These are phyloP conservation scores for Diplosoma virens DNA, from an alignment of 23 tunicate genomes.

Conservation along the genomic window DNA sequence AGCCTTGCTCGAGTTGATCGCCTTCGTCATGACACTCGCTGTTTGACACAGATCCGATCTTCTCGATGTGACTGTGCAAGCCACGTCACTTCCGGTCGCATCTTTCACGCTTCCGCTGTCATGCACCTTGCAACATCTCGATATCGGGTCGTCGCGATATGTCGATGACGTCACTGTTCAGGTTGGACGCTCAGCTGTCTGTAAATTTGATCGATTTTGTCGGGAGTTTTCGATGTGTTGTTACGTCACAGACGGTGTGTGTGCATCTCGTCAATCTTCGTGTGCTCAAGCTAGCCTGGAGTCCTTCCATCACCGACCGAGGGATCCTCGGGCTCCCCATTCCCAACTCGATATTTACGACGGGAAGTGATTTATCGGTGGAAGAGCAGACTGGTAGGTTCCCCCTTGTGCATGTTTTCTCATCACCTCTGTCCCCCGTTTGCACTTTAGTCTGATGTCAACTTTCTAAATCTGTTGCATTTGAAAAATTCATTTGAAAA, in stretches of 20 bases:
- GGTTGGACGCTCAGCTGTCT: constrained; percentile 6
- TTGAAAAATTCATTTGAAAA: too few species aligned
- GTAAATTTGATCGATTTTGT: background rate
- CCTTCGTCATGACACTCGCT: too few species aligned
- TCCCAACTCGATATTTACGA: too few species aligned
- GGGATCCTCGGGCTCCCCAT: constrained; percentile 42
- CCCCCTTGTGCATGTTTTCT: too few species aligned
- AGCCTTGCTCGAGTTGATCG: too few species aligned
- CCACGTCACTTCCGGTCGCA: background rate
- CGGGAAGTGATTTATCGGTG: too few species aligned
- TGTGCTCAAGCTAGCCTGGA: constrained; percentile 38
- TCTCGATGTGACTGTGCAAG: too few species aligned
- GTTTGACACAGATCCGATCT: too few species aligned
- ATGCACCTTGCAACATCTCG: constrained; percentile 26
- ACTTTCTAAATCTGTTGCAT: too few species aligned
- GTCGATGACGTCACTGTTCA: constrained; percentile 51
- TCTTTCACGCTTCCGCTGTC: background rate
- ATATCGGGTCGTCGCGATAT: constrained; percentile 46
- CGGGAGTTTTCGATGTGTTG: background rate
- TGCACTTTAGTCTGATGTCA: too few species aligned
- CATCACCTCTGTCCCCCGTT: too few species aligned
- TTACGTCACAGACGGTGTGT: constrained; percentile 24
- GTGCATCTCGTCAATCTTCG: constrained; percentile 43
- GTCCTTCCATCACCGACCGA: constrained; percentile 28
- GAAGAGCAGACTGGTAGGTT: too few species aligned